Base-by-base conservation (phyloP, 2,888 invertebrate genomes). In the Falcaria lacertinaria region DNA sequence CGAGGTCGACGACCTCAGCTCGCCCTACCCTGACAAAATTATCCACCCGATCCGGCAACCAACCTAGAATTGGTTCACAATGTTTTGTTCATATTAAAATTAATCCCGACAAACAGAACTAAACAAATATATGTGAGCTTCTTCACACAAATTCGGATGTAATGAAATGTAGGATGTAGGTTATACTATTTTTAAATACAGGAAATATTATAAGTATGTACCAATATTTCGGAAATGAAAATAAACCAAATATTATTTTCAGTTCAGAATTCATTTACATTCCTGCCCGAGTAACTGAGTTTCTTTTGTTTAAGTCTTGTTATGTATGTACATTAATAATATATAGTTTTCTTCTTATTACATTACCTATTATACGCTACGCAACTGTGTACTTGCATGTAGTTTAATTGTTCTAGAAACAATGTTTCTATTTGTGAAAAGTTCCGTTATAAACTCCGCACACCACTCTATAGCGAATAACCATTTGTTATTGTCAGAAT, bases 1-100 rank as follows among this genome's bases (percentile, higher is more conserved):
- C 70, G 78, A 61, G 85, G 80, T 80, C 82, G 59, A 71, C 60
- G 83, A 84, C 66, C 87, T 63, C 74, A 75, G 79, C 73, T 60
- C 62, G 62, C 60, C 62, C 62, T 63, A 66, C 69, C 74, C 76
- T 65, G 64, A 58, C 63, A 57, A 73, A 72, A 60, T 72, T 79
- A 78, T 76, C 73, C 72, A 79, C 72, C 74, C 71, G 67, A 53
- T 54, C 56, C 56, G 34, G 45, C 55, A 52, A 51, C 50, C 53
- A 46, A 47, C 42, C 42, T 42, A 43, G 39, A 54, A 59, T 60
- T 39, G 40, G 43, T 44, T 44, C 43, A 28, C n/a, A 41, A 41
- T 36, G 44, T 50, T 42, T 39, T 25, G 37, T 33, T 50, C 59
- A 22, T 22, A 6, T 1, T n/a, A n/a, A n/a, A n/a, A n/a, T n/a